A percentile compares a stretch with the other conserved stretches of the same genome.
Conservation (phyloP, 2,797 vertebrate genomes). For the Luscinia luscinia region DNA sequence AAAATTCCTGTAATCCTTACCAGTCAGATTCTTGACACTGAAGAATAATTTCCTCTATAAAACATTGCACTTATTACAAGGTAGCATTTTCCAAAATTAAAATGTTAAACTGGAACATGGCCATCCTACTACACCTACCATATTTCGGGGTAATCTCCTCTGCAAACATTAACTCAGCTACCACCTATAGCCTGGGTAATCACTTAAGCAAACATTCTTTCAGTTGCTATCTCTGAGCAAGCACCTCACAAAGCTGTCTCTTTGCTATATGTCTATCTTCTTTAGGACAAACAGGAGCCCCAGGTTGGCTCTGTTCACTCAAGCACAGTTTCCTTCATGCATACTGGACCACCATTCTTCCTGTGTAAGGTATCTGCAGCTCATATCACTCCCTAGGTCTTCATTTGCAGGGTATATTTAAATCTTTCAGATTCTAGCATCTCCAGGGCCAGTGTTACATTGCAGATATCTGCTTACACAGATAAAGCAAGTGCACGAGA, state of each 20-base stretch:
- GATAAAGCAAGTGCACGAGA: neutral
- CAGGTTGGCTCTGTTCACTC: neutral
- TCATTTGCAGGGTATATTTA: neutral
- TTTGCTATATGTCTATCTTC: neutral
- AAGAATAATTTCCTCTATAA: conserved; percentile 8
- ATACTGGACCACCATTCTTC: neutral
- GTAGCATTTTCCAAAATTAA: neutral
- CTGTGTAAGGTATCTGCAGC: neutral
- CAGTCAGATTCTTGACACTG: neutral
- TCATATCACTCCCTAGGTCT: neutral
- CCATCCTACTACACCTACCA: neutral
- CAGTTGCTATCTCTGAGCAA: neutral
- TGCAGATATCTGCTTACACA: neutral
- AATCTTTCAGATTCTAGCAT: neutral
- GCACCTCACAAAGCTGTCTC: neutral
- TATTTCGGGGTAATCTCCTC: conserved; percentile 7
- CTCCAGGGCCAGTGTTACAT: neutral
- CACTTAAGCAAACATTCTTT: neutral
- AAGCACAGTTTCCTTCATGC: neutral
- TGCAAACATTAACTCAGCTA: conserved; percentile 44
- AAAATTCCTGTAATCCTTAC: neutral
- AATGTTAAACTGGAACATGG: conserved; percentile 1
- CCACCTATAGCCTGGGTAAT: conserved; percentile 5
- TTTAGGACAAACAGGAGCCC: neutral
- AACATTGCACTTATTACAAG: neutral